Percentiles rank a stretch among this genome's conserved stretches.
Conservation (phyloP, 2,888 invertebrate species). For the Platycheirus albimanus region DNA sequence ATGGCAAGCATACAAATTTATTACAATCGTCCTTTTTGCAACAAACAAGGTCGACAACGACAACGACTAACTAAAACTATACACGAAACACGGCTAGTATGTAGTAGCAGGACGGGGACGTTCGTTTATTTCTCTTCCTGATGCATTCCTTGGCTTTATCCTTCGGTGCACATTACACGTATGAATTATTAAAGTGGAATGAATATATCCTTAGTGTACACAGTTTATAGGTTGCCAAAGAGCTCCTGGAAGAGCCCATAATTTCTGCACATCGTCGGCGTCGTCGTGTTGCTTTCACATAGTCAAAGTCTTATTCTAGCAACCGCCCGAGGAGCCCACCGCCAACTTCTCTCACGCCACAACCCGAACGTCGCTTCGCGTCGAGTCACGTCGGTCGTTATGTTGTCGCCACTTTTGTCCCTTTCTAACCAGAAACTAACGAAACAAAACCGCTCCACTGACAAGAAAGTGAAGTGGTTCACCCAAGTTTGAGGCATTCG, state of each 20-base stretch:
- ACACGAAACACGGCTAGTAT: too few relatives aligned
- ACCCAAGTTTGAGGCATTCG: conserved; percentile 41
- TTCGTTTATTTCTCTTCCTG: conserved; percentile 3
- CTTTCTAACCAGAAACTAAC: conserved; percentile 25
- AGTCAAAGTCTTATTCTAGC: too few relatives aligned
- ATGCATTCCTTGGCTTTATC: conserved; percentile 24
- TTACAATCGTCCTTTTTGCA: conserved; percentile 69
- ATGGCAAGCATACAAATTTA: conserved; percentile 65
- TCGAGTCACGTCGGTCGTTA: too few relatives aligned
- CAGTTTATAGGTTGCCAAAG: conserved; percentile 54
- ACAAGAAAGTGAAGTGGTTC: conserved; percentile 42
- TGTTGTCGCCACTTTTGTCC: conserved; percentile 7
- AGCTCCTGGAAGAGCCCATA: conserved; percentile 32
- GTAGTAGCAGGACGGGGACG: background rate
- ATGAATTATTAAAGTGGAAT: conserved; percentile 70
- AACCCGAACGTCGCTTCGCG: too few relatives aligned
- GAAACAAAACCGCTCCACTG: conserved; percentile 36
- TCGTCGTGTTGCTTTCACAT: too few relatives aligned
- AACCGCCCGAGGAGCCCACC: too few relatives aligned
- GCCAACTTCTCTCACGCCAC: too few relatives aligned
- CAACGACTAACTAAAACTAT: too few relatives aligned
- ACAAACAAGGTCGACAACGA: conserved; percentile 6
- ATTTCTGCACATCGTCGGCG: conserved; percentile 29
- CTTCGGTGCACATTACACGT: conserved; percentile 66
- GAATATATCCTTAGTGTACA: conserved; percentile 45